Percentiles rank a stretch among this genome's conserved stretches.
Evolutionary conservation across 2,888 invertebrate species (phyloP).

Genomic region (Drosophila diplacantha): DNA sequence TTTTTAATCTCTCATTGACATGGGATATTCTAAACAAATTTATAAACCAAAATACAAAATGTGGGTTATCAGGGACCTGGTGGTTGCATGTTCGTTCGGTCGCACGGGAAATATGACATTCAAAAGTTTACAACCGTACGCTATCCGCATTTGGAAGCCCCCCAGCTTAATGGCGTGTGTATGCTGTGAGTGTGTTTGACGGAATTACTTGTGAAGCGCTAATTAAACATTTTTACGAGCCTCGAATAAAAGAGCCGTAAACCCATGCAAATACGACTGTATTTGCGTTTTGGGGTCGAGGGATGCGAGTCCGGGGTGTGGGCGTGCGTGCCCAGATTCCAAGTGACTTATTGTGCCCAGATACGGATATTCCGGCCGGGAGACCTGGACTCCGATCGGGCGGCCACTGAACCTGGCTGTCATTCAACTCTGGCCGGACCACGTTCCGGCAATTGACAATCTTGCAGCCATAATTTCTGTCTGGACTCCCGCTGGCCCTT

Average conservation of each 20-base stretch:
- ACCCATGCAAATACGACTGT: conserved; percentile 28
- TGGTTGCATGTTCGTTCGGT: neutral
- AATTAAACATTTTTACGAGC: conserved; percentile 62
- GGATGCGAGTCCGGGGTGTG: conserved; percentile 10
- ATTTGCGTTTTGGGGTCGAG: neutral
- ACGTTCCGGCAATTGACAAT: conserved; percentile 58
- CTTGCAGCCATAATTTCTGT: conserved; percentile 54
- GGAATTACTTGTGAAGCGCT: conserved; percentile 50
- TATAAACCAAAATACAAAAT: neutral
- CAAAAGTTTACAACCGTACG: conserved; percentile 7
- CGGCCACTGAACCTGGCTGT: conserved; percentile 27
- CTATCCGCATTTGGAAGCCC: neutral
- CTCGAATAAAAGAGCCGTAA: conserved; percentile 55
- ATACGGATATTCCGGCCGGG: conserved; percentile 14
- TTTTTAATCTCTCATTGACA: neutral
- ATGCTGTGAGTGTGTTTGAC: conserved; percentile 15
- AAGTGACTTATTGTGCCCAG: conserved; percentile 37
- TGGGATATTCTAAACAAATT: neutral
- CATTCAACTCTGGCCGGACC: conserved; percentile 31
- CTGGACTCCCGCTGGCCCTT: conserved; percentile 50
- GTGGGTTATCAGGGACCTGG: neutral
- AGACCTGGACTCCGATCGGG: conserved; percentile 8
- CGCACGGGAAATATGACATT: conserved; percentile 18
- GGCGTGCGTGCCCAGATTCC: conserved; percentile 47
- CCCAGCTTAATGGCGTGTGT: conserved; percentile 10